Base-by-base conservation (phyloP, 2,113 vertebrate genomes). In the Salvator merianae region DNA sequence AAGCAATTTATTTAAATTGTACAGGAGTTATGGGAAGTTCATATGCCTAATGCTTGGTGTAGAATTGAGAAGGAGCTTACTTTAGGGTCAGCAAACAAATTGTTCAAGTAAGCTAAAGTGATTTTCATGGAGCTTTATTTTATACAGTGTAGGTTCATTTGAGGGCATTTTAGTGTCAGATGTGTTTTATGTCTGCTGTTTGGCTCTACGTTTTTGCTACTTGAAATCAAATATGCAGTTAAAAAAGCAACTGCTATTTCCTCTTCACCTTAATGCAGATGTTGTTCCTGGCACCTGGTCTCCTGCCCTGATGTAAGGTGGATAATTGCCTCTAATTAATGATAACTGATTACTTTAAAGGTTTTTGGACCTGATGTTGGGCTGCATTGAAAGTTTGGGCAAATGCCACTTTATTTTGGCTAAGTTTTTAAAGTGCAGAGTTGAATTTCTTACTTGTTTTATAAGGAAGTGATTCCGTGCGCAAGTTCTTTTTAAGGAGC, bases 361-460 rank as follows among this genome's bases (percentile, higher is more conserved):
- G 84, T 47, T 87, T 13, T 0, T 0, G 79, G 7, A 63, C 36
- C 59, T 85, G 59, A 36, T 50, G 43, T 59, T 53, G 3, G 0
- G 0, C 32, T 34, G 0, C 0, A 0, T 50, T 62, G 30, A 4
- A 8, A 40, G 68, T 66, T 81, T 34, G 73, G 71, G 1, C 4
- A 71, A 8, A 13, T 24, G 43, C 9, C 0, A 1, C 43, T 68
- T 40, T 43, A n/a, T 0, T 0, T 71, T 79, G 6, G 7, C 38
- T 36, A 40, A 28, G 30, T 3, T 77, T 79, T 28, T 0, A 3
- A 1, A 0, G 40, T 7, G 7, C 40, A 71, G 34, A 81, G n/a
- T 66, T 84, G 5, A 69, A 74, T 87, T 79, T 72, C 32, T 43
- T 83, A 59, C 38, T 62, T 62, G 22, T 62, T 65, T 26, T 69